phyloP scores from a whole-genome alignment of 2,797 vertebrate genomes.

The Podargus strigoides region DNA sequence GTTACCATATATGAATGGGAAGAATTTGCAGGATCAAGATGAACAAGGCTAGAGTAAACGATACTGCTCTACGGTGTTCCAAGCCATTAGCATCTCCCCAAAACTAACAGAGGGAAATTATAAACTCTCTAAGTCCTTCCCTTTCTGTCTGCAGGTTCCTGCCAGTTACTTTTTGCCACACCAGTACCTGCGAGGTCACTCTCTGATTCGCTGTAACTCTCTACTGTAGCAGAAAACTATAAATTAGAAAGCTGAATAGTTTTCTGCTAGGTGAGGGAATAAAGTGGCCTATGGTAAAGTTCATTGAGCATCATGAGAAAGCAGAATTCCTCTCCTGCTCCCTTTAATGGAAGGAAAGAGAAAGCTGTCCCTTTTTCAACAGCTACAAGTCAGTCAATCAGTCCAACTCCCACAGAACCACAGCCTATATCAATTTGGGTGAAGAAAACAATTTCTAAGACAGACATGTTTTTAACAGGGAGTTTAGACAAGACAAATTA shows the following conservation, averaged over 20 bases:
- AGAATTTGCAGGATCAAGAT: background rate
- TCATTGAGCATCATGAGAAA: background rate
- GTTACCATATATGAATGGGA: background rate
- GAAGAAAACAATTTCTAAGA: background rate
- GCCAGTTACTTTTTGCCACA: background rate
- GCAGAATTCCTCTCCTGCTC: background rate
- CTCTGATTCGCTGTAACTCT: background rate
- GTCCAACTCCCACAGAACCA: background rate
- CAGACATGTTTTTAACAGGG: background rate
- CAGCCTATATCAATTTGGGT: background rate
- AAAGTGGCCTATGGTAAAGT: background rate
- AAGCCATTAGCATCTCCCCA: background rate
- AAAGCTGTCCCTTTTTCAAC: background rate
- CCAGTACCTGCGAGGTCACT: background rate
- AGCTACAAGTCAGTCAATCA: background rate
- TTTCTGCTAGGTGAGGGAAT: background rate
- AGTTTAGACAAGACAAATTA: background rate
- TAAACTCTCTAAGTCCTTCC: background rate
- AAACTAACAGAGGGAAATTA: background rate
- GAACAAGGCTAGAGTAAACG: background rate
- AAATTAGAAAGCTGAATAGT: background rate
- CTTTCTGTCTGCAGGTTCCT: background rate
- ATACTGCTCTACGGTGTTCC: background rate
- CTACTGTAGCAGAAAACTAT: background rate
- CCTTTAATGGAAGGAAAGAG: background rate